Conservation (phyloP, 2,113 vertebrate genomes). For the Pleuronectes platessa region DNA sequence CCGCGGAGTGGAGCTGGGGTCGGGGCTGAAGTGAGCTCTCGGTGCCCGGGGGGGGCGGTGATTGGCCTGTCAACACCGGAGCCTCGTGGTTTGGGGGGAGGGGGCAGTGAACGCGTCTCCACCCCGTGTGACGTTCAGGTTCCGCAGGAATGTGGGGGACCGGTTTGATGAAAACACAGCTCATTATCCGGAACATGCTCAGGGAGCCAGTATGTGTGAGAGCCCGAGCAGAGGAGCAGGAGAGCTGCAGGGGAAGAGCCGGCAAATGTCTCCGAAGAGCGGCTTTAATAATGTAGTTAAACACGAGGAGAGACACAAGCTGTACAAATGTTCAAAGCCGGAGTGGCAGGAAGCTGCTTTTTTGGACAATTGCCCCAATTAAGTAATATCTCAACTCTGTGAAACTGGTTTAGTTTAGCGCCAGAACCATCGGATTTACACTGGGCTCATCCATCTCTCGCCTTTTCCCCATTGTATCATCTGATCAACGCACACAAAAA, state of each 20-base stretch:
- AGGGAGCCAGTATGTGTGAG: background rate
- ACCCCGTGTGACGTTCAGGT: constrained; percentile 72
- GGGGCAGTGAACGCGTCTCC: constrained; percentile 54
- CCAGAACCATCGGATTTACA: too few species aligned
- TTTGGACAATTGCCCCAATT: background rate
- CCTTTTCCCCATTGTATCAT: too few species aligned
- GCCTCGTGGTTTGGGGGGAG: constrained; percentile 73
- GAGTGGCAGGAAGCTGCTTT: background rate
- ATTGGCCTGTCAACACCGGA: constrained; percentile 73
- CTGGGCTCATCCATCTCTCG: too few species aligned
- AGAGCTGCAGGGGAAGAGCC: background rate
- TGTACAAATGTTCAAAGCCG: background rate
- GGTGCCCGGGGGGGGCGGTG: constrained; percentile 34
- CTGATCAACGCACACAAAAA: too few species aligned
- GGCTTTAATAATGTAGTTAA: background rate
- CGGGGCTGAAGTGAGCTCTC: constrained; percentile 2
- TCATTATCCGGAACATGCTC: background rate
- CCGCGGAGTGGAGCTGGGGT: background rate
- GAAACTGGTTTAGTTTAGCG: too few species aligned
- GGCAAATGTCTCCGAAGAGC: background rate
- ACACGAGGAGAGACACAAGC: background rate
- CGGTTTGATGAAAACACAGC: constrained; percentile 29
- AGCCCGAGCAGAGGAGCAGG: background rate
- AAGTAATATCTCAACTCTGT: too few species aligned
- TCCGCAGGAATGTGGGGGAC: constrained; percentile 66